These are phyloP conservation scores for Odontesthes bonariensis DNA, from an alignment of 2,113 vertebrate genomes.

Conservation along the genomic window DNA sequence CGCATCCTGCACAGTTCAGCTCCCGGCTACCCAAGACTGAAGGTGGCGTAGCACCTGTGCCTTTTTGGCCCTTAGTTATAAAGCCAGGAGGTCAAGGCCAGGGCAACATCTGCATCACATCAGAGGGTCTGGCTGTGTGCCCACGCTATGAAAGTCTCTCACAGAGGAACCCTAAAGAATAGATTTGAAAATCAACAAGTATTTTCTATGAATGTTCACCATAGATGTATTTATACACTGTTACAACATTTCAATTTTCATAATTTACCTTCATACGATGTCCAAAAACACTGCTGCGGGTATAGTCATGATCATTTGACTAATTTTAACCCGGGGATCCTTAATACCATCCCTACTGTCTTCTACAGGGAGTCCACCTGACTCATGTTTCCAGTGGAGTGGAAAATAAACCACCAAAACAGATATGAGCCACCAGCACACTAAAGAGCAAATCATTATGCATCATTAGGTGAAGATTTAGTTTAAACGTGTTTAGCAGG, in stretches of 20 bases:
- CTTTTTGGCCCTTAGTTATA: conserved; percentile 66
- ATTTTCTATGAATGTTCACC: conserved; percentile 2
- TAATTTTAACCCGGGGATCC: conserved; percentile 52
- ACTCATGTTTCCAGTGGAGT: conserved; percentile 57
- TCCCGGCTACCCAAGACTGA: conserved; percentile 64
- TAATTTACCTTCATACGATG: background rate
- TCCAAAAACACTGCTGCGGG: conserved; percentile 2
- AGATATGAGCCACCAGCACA: conserved; percentile 78
- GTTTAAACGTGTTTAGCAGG: conserved; percentile 88
- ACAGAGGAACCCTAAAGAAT: conserved; percentile 52
- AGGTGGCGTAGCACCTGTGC: conserved; percentile 74
- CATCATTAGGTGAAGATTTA: conserved; percentile 90
- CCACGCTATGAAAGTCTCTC: conserved; percentile 33
- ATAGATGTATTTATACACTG: background rate
- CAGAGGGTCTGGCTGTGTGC: conserved; percentile 71
- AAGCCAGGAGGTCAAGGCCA: conserved; percentile 77
- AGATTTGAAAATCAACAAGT: conserved; percentile 14
- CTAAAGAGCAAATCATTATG: conserved; percentile 86
- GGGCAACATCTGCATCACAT: conserved; percentile 81
- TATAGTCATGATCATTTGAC: conserved; percentile 42
- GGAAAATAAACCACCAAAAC: conserved; percentile 72
- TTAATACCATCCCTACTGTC: conserved; percentile 43
- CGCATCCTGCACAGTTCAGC: conserved; percentile 66
- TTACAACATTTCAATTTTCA: conserved; percentile 1
- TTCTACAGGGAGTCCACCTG: conserved; percentile 53